These are phyloP conservation scores for Catharus ustulatus DNA, from an alignment of 2,797 vertebrate species.

Conservation along the genomic window DNA sequence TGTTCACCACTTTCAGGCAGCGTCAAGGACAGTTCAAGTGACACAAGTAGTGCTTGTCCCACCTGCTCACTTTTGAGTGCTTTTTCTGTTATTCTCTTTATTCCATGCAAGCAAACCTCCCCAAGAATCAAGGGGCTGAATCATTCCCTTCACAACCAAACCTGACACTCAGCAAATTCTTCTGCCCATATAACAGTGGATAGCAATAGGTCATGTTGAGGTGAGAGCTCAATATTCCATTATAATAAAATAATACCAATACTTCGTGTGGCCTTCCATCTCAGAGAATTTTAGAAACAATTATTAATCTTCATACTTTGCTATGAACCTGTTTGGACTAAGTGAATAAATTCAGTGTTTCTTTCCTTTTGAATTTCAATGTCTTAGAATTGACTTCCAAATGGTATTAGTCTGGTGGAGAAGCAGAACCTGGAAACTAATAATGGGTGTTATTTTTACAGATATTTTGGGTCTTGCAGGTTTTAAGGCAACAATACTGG, in stretches of 20 bases:
- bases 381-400: not conserved
- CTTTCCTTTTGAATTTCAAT: not conserved
- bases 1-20: not conserved
- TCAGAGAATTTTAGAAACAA: not conserved
- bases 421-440: not conserved
- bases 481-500: not conserved
- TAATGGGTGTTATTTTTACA: not conserved
- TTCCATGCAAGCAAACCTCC: not conserved
- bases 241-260: not conserved
- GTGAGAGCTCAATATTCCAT: conserved; percentile 39
- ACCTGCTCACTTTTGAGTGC: not conserved
- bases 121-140: not conserved
- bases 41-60: not conserved
- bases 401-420: not conserved
- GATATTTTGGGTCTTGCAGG: not conserved
- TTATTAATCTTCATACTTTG: conserved; percentile 10
- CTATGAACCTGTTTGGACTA: not conserved
- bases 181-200: not conserved
- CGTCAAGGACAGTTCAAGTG: not conserved
- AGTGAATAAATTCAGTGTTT: not conserved
- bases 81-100: not conserved
- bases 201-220: not conserved
- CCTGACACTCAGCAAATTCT: conserved; percentile 2
- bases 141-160: not conserved
- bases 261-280: not conserved